Evolutionary conservation across 2,113 vertebrate genomes (phyloP), one percentile per base, ranked within the genome.

Genomic region (Aldabrachelys gigantea): DNA sequence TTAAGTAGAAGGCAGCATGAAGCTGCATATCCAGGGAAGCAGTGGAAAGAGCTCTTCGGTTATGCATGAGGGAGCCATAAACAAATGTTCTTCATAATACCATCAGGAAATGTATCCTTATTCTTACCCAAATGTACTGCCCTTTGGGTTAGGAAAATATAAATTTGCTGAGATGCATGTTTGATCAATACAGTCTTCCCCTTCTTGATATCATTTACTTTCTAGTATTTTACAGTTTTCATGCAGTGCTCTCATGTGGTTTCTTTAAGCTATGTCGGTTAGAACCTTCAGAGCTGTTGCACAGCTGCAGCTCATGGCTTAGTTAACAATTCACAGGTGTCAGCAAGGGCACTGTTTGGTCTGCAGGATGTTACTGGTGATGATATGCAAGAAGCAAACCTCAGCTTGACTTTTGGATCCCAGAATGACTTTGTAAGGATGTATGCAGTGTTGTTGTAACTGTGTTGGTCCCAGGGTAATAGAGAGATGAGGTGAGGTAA

Each of bases 131-230:
- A 21, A 72, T 56, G 38, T 53, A 5, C 17, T 75, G 8, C 2
- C 56, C 4, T 86, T 89, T 80, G 89, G 11, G 16, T 52, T 84
- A 91, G 5, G 47, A 72, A 83, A 38, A 87, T 62, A 80, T 16
- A 84, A 69, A 0, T 8, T 27, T 1, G 3, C 10, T 4, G 24
- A 22, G 29, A 65, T 75, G 41, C 35, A 24, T 38, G 8, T 21
- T 72, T 69, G 35, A 3, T 57, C 78, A 91, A 49, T 3, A 91
- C 91, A 86, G 76, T 50, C 1, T 10, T 91, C 16, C 5, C 84
- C 89, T 94, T 90, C 5, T 52, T 91, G 57, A 10, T 49, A 80
- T 82, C 82, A 13, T 17, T 1, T 84, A 7, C 16, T 72, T 38
- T 62, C 3, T 80, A 22, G 6, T 80, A 8, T 65, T 85, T 2